Conservation (phyloP, 2,888 invertebrate species). For the Cyrtodaria siliqua region DNA sequence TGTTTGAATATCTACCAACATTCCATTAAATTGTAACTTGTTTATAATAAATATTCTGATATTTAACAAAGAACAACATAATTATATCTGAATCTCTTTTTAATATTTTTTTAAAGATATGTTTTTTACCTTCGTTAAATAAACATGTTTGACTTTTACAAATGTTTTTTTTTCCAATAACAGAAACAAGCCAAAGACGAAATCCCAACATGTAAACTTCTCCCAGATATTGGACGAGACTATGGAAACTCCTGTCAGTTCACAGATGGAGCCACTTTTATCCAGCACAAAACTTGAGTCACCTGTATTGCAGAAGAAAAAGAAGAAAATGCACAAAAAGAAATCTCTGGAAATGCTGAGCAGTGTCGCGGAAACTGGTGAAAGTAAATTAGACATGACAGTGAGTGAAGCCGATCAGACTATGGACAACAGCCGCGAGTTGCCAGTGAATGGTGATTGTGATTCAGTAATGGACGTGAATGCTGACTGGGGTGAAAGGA, state of each 20-base stretch:
- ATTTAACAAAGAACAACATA: too few species aligned
- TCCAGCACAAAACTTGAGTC: constrained; percentile 1
- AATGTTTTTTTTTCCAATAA: too few species aligned
- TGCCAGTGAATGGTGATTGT: background rate
- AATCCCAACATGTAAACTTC: too few species aligned
- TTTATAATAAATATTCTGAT: too few species aligned
- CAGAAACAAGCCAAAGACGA: too few species aligned
- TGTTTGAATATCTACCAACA: too few species aligned
- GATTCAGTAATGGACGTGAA: background rate
- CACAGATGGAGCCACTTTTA: constrained; percentile 6
- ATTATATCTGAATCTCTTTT: too few species aligned
- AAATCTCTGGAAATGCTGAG: background rate
- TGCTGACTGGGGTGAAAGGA: background rate
- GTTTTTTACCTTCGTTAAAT: too few species aligned
- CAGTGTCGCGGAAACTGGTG: background rate
- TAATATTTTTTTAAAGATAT: too few species aligned
- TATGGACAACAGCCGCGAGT: background rate
- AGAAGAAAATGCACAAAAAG: background rate
- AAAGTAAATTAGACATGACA: background rate
- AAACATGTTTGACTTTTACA: too few species aligned
- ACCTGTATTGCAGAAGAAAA: background rate
- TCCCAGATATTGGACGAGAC: background rate
- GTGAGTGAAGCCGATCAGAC: background rate
- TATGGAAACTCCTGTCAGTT: constrained; percentile 4
- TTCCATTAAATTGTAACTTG: too few species aligned